A percentile compares a stretch with the other conserved stretches of the same genome.
Conservation (phyloP, 2,113 vertebrate genomes). For the Diadophis punctatus region DNA sequence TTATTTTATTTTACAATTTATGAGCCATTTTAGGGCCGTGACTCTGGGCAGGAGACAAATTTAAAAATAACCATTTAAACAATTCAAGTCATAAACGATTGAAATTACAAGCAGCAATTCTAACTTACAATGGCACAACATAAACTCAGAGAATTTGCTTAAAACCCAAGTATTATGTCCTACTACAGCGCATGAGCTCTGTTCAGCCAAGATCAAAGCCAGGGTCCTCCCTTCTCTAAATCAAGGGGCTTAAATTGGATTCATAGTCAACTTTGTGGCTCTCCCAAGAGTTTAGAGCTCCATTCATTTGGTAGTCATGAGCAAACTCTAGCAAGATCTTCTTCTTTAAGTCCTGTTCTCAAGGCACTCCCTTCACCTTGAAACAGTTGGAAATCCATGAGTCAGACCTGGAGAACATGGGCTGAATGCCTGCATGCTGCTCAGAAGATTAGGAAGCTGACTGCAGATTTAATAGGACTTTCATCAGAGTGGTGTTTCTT, state of each 20-base stretch:
- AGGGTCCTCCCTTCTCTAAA: not conserved
- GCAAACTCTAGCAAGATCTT: not conserved
- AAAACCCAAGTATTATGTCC: not conserved
- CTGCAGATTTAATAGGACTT: not conserved
- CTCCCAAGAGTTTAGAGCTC: not conserved
- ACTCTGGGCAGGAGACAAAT: not conserved
- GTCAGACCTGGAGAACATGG: fast-evolving
- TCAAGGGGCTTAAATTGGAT: not conserved
- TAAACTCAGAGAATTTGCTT: not conserved
- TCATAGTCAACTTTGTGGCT: not conserved
- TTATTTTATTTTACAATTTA: not conserved
- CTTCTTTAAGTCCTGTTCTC: not conserved
- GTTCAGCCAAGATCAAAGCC: not conserved
- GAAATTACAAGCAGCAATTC: not conserved
- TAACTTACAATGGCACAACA: not conserved
- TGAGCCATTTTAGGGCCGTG: not conserved
- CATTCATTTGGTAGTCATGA: not conserved
- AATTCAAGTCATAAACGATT: not conserved
- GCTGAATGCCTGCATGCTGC: fast-evolving
- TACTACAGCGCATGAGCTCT: not conserved
- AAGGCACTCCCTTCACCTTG: not conserved
- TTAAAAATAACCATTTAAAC: not conserved
- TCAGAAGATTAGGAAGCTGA: not conserved
- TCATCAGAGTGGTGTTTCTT: not conserved
- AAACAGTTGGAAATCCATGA: not conserved